Percentiles rank a stretch among this genome's conserved stretches.
Conservation (phyloP, 2,888 invertebrate species). For the Epinotia nisella region DNA sequence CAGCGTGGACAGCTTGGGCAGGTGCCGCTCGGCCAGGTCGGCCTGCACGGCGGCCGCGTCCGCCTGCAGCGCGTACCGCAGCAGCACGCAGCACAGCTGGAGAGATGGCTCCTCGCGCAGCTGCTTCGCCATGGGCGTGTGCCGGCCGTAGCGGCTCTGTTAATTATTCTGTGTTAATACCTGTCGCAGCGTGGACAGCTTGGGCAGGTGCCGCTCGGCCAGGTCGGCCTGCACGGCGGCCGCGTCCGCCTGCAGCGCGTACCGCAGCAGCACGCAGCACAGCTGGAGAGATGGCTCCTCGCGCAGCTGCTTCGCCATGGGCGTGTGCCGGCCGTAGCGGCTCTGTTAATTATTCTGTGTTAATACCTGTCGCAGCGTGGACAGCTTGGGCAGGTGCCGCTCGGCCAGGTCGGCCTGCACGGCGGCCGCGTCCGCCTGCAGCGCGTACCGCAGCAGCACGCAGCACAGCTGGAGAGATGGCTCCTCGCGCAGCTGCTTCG, state of each 20-base stretch:
- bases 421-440: constrained; percentile 89
- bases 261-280: constrained; percentile 94
- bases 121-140: constrained; percentile 94
- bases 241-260: constrained; percentile 91
- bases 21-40: constrained; percentile 91
- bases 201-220: constrained; percentile 92
- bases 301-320: constrained; percentile 94
- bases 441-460: constrained; percentile 93
- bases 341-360: no score
- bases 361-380: constrained; percentile 94
- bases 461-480: constrained; percentile 97
- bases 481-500: constrained; percentile 96
- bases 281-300: constrained; percentile 98
- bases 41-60: constrained; percentile 91
- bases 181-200: constrained; percentile 94
- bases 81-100: constrained; percentile 95
- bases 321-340: constrained; percentile 93
- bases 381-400: constrained; percentile 93
- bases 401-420: constrained; percentile 94
- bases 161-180: no score
- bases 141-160: constrained; percentile 88
- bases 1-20: constrained; percentile 94
- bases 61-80: constrained; percentile 92
- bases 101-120: constrained; percentile 98
- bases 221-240: constrained; percentile 92